Conservation (phyloP, 2,888 invertebrate genomes). For the Tiphia femorata region DNA sequence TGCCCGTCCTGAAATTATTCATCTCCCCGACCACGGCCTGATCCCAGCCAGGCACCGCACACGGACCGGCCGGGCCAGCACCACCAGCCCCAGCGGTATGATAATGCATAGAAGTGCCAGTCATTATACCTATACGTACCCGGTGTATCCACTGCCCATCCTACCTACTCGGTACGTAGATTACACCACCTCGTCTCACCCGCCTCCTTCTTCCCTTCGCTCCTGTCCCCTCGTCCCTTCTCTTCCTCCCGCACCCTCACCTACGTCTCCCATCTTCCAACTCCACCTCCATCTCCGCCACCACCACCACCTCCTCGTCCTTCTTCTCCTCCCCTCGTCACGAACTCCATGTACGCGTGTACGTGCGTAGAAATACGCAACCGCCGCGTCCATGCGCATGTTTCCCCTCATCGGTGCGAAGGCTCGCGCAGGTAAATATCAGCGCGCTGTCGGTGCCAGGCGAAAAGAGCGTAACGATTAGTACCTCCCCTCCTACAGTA, state of each 20-base stretch:
- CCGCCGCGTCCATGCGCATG: too few species aligned
- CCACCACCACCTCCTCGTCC: slow-evolving; percentile 11
- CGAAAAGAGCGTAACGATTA: too few species aligned
- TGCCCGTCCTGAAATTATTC: slow-evolving; percentile 69
- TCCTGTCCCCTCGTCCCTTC: neutral
- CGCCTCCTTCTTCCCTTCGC: slow-evolving; percentile 5
- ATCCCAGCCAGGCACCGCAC: slow-evolving; percentile 53
- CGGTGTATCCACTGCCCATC: slow-evolving; percentile 43
- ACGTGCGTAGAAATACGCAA: too few species aligned
- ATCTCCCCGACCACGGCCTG: slow-evolving; percentile 62
- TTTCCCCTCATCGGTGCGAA: too few species aligned
- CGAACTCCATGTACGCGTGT: too few species aligned
- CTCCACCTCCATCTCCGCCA: slow-evolving; percentile 3
- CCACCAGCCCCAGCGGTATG: slow-evolving; percentile 57
- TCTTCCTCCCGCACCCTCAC: slow-evolving; percentile 6
- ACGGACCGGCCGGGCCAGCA: slow-evolving; percentile 45
- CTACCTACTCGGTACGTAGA: slow-evolving; percentile 53
- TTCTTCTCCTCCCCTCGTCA: neutral
- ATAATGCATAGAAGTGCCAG: slow-evolving; percentile 69
- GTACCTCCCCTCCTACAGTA: too few species aligned
- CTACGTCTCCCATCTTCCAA: neutral
- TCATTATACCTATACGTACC: slow-evolving; percentile 62
- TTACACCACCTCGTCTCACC: slow-evolving; percentile 55
- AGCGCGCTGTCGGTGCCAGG: too few species aligned
- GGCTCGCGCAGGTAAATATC: too few species aligned